Percentiles rank a stretch among this genome's conserved stretches.
These are phyloP conservation scores for Dinocampus coccinellae DNA, from an alignment of 2,888 invertebrate genomes.

Conservation along the genomic window DNA sequence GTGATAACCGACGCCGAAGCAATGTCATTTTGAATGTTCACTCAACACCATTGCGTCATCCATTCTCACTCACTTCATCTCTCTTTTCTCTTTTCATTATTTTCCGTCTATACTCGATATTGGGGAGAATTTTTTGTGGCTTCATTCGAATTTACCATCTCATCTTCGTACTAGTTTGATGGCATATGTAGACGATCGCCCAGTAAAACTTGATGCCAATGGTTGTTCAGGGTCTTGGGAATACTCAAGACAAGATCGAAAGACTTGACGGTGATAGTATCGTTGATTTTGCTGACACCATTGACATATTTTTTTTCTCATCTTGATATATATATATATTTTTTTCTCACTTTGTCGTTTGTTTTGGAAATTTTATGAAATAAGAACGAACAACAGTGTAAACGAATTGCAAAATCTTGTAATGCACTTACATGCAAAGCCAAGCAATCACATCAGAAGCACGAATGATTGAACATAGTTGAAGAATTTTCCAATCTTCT, in stretches of 20 bases:
- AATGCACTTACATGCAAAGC: background rate
- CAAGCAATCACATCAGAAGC: background rate
- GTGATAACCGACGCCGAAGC: constrained; percentile 25
- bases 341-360: constrained; percentile 26
- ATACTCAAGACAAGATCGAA: constrained; percentile 31
- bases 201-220: constrained; percentile 21
- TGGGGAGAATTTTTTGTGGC: constrained; percentile 22
- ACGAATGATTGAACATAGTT: background rate
- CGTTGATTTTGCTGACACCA: constrained; percentile 46
- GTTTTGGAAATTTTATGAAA: constrained; percentile 47
- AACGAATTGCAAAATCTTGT: constrained; percentile 65
- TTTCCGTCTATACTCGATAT: background rate
- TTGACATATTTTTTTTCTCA: constrained; percentile 7
- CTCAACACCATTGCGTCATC: background rate
- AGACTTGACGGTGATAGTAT: constrained; percentile 26
- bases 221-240: constrained; percentile 25
- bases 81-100: background rate
- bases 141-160: constrained; percentile 16
- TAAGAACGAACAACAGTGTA: constrained; percentile 45
- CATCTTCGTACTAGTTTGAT: background rate
- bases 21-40: constrained; percentile 23
- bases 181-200: constrained; percentile 6
- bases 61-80: background rate
- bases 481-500: background rate
- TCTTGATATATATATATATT: background rate